Conservation (phyloP, 2,888 invertebrate species). For the Pimpla rufipes region DNA sequence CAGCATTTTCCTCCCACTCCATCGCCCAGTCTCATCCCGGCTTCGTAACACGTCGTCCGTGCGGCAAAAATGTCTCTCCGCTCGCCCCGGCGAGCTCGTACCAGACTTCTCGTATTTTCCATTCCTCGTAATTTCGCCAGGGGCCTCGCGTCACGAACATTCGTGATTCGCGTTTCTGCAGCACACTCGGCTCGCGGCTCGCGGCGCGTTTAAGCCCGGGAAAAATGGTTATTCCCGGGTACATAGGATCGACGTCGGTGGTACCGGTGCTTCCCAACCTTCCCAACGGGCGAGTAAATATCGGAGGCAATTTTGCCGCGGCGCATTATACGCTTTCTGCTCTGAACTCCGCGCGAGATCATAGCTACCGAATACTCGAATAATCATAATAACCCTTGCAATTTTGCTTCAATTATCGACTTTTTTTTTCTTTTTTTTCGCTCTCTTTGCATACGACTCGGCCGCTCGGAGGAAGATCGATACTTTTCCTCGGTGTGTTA, state of each 20-base stretch:
- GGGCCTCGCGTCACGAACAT: slow-evolving; percentile 66
- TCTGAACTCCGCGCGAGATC: slow-evolving; percentile 40
- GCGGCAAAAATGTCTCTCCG: no score
- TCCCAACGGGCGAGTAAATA: slow-evolving; percentile 46
- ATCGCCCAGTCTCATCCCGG: no score
- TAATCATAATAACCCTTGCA: slow-evolving; percentile 15
- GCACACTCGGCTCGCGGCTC: no score
- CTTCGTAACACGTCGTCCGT: no score
- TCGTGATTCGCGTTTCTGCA: slow-evolving; percentile 65
- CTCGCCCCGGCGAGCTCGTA: neutral
- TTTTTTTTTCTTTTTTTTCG: neutral
- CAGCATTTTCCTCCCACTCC: no score
- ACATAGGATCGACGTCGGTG: slow-evolving; percentile 57
- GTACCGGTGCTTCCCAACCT: slow-evolving; percentile 42
- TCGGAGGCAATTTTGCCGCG: slow-evolving; percentile 46
- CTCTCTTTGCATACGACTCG: neutral
- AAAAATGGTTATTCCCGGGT: slow-evolving; percentile 58
- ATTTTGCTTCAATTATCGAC: slow-evolving; percentile 2
- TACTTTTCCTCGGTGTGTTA: slow-evolving; percentile 15
- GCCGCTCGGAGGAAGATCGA: slow-evolving; percentile 12
- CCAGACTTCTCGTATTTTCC: slow-evolving; percentile 20
- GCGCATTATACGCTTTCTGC: slow-evolving; percentile 25
- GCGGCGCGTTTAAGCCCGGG: slow-evolving; percentile 20
- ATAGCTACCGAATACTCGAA: slow-evolving; percentile 9
- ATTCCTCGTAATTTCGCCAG: slow-evolving; percentile 60